Evolutionary conservation across 2,888 invertebrate species (phyloP), one percentile per base, ranked within the genome.

Genomic region (Serripes groenlandicus): DNA sequence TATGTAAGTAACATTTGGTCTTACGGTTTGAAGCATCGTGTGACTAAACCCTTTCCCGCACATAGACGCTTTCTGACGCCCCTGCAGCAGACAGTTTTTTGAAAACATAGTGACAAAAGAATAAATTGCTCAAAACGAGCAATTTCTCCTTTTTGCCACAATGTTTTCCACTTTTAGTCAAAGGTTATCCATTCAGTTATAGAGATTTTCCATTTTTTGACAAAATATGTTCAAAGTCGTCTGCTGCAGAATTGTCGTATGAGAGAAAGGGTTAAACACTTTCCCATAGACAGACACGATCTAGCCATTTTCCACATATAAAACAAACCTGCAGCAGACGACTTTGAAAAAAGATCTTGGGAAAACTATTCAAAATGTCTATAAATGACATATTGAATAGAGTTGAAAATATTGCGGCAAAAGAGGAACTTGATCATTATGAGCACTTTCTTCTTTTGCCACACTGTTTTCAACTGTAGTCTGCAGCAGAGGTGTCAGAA

Each of bases 91-190:
- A 3, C 7, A 5, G 1, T 1, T 5, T 30, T 5, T 60, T 1
- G 30, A 30, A 28, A 30, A 60, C 60, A 28, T 3, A 9, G 32
- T 30, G 60, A 32, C 18, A 30, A 60, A 60, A 26, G 60, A 30
- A 60, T 1, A 60, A 60, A 60, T 30, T 60, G 30, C 60, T 60
- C 3, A 32, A 30, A 1, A 30, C 30, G 2, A 60, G 60, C 28
- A 60, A 3, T 30, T 60, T 60, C 60, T 60, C 28, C 60, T 26
- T 60, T 60, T n/a, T 60, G 30, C 60, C 28, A 28, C 60, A 60
- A 30, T 60, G 32, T 60, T 60, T 60, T 30, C 30, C 15, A 42
- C 7, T 42, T 15, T 42, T 11, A 7, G 42, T 11, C 7, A 42
- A 42, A 42, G 42, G 42, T 15, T 11, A 42, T 15, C 15, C 15